Percentiles rank a stretch among this genome's conserved stretches.
Evolutionary conservation across 2,888 invertebrate genomes (phyloP).

Genomic region (Rhodophaea formosa): DNA sequence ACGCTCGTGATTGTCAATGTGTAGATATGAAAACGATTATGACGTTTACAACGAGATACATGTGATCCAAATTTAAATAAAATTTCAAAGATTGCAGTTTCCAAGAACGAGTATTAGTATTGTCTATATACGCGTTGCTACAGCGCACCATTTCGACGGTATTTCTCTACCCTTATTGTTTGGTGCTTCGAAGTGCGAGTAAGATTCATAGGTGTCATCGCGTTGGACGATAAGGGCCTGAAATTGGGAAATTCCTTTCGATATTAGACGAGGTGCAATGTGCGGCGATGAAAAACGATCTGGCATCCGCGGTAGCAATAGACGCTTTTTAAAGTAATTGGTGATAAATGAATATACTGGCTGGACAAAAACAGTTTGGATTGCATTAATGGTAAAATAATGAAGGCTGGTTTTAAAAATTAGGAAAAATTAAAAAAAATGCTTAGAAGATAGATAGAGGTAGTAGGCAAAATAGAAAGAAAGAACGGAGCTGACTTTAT

Average conservation of each 20-base stretch:
- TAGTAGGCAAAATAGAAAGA: no score
- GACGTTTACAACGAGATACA: no score
- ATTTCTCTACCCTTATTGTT: background rate
- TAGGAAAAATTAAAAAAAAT: no score
- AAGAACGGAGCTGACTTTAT: no score
- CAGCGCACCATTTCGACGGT: background rate
- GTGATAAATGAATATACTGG: conserved; percentile 1
- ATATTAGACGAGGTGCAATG: conserved; percentile 57
- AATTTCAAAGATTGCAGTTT: no score
- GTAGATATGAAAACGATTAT: no score
- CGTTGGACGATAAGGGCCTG: conserved; percentile 49
- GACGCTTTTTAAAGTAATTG: conserved; percentile 1
- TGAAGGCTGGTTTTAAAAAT: background rate
- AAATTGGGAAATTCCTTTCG: conserved; percentile 70
- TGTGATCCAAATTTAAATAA: no score
- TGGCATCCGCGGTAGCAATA: background rate
- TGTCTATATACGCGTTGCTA: no score
- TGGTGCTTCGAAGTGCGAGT: conserved; percentile 41
- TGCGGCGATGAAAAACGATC: conserved; percentile 32
- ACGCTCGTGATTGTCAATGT: no score
- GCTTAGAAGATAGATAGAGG: no score
- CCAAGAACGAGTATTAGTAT: no score
- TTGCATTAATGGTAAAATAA: background rate
- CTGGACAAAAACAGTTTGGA: no score
- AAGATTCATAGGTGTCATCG: conserved; percentile 74